Conservation (phyloP, 1,140 invertebrate species). For the Ceratosolen solmsi region DNA sequence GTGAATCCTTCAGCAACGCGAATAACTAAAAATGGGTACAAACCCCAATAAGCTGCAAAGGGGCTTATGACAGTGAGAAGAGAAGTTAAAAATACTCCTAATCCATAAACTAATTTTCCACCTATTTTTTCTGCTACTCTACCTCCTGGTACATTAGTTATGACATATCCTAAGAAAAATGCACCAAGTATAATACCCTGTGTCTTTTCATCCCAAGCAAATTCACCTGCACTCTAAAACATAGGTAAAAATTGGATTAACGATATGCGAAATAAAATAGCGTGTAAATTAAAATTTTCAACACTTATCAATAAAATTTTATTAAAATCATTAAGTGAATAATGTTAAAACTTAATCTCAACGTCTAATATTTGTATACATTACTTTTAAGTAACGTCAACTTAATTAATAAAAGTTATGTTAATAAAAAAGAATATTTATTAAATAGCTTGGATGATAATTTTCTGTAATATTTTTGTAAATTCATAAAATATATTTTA, state of each 20-base stretch:
- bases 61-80: constrained; percentile 85
- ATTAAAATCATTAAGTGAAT: too few species aligned
- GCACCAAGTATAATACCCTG: constrained; percentile 88
- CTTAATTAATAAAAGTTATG: too few species aligned
- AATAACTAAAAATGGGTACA: constrained; percentile 82
- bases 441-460: too few species aligned
- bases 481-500: too few species aligned
- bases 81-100: constrained; percentile 84
- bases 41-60: constrained; percentile 81
- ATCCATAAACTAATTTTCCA: constrained; percentile 85
- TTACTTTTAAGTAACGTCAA: too few species aligned
- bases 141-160: constrained; percentile 90
- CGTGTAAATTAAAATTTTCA: too few species aligned
- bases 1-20: constrained; percentile 89
- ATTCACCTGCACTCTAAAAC: constrained; percentile 79
- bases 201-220: constrained; percentile 84
- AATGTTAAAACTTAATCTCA: too few species aligned
- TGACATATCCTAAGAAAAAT: constrained; percentile 90
- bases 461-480: too few species aligned
- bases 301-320: too few species aligned
- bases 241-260: constrained; percentile 6
- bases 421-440: too few species aligned
- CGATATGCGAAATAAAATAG: too few species aligned
- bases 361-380: too few species aligned
- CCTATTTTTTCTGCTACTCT: constrained; percentile 85